Conservation (phyloP, 2,797 vertebrate genomes). For the Setipinna tenuifilis region DNA sequence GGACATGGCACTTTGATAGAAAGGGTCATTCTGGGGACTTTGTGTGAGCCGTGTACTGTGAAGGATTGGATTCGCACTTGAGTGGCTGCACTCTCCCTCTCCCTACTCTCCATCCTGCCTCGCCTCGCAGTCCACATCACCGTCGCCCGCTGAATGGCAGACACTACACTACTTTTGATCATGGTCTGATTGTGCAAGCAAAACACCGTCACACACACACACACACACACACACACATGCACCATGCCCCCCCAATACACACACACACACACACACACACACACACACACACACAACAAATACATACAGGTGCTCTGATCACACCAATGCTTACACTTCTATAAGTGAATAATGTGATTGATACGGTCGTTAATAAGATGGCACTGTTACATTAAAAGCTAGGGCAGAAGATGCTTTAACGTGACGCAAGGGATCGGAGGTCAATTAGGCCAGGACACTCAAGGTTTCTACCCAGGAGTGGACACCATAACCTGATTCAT, state of each 20-base stretch:
- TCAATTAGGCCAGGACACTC: not conserved
- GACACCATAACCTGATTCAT: not conserved
- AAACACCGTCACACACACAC: slow-evolving; percentile 46
- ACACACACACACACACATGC: not conserved
- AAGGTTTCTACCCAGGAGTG: not conserved
- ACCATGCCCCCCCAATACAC: not conserved
- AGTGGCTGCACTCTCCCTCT: slow-evolving; percentile 81
- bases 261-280: not conserved
- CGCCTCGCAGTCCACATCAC: slow-evolving; percentile 33
- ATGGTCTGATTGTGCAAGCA: slow-evolving; percentile 45
- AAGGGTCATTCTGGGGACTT: slow-evolving; percentile 85
- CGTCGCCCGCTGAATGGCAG: slow-evolving; percentile 70
- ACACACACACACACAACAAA: too few relatives aligned
- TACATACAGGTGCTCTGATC: not conserved
- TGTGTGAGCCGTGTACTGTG: slow-evolving; percentile 78
- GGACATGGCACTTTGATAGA: slow-evolving; percentile 79
- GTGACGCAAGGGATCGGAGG: not conserved
- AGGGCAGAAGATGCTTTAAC: not conserved
- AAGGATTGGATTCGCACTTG: slow-evolving; percentile 85
- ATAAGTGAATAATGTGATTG: not conserved
- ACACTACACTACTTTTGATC: slow-evolving; percentile 52
- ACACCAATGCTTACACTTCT: not conserved
- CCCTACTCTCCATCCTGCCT: slow-evolving; percentile 58
- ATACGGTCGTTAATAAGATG: not conserved
- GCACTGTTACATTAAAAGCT: not conserved